Percentiles rank a stretch among this genome's conserved stretches.
Conservation (phyloP, 2,113 vertebrate genomes). For the Pygoscelis adeliae region DNA sequence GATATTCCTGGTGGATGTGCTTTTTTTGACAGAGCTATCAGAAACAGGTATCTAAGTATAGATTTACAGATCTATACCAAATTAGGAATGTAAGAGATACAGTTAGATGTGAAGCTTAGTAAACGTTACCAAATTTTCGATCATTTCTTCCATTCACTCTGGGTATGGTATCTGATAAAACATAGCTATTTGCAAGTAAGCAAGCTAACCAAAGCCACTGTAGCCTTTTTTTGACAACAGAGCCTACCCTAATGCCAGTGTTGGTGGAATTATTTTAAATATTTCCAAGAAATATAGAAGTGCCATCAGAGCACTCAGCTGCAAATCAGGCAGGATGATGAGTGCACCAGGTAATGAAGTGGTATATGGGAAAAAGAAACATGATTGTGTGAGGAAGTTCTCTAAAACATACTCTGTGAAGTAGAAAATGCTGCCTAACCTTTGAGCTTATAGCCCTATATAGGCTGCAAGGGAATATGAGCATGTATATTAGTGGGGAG, state of each 20-base stretch:
- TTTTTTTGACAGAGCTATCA: neutral
- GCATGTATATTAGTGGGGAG: neutral
- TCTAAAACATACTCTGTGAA: neutral
- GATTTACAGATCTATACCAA: neutral
- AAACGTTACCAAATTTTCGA: neutral
- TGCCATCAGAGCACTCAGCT: neutral
- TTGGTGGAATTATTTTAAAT: neutral
- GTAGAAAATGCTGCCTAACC: neutral
- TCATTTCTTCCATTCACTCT: neutral
- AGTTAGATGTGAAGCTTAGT: neutral
- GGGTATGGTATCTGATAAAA: neutral
- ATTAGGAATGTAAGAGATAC: neutral
- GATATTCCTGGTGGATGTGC: neutral
- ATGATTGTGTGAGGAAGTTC: neutral
- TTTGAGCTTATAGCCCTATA: neutral
- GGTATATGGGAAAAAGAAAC: neutral
- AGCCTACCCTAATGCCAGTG: neutral
- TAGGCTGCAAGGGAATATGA: neutral
- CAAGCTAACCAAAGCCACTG: neutral
- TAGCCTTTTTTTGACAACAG: neutral
- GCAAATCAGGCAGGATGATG: neutral
- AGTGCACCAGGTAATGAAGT: neutral
- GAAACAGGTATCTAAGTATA: neutral
- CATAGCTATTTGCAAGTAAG: neutral
- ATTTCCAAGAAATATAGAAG: neutral